A percentile compares a stretch with the other conserved stretches of the same genome.
Evolutionary conservation across 1,140 invertebrate genomes (phyloP).

Genomic region (Aphidius gifuensis): DNA sequence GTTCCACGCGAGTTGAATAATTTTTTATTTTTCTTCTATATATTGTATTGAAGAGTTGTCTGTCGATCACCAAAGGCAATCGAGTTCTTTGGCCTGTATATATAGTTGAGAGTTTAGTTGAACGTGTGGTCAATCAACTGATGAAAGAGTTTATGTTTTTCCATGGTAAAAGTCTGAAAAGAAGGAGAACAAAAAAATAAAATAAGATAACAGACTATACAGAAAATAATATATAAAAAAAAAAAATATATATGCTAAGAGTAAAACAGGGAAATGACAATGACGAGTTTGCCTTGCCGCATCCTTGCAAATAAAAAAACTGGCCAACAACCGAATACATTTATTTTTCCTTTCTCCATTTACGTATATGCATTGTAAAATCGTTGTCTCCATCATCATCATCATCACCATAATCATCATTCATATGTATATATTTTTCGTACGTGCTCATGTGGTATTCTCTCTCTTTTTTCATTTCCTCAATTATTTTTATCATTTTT

Average conservation of each 20-base stretch:
- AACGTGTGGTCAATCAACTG: constrained; percentile 10
- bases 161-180: background rate
- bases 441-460: too few species aligned
- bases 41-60: background rate
- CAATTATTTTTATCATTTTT: too few species aligned
- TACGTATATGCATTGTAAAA: background rate
- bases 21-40: background rate
- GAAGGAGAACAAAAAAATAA: constrained; percentile 3
- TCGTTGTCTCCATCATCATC: too few species aligned
- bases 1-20: constrained; percentile 21
- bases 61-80: background rate
- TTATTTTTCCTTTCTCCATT: constrained; percentile 27
- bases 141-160: constrained; percentile 14
- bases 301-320: constrained; percentile 35
- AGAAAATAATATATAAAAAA: too few species aligned
- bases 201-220: too few species aligned
- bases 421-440: too few species aligned
- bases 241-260: background rate
- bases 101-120: constrained; percentile 10
- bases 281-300: constrained; percentile 38
- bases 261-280: constrained; percentile 25
- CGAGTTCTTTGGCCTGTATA: constrained; percentile 23
- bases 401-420: too few species aligned
- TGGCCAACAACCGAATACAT: constrained; percentile 39
- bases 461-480: too few species aligned